Conservation (phyloP, 2,888 invertebrate genomes). For the Salticus scenicus region DNA sequence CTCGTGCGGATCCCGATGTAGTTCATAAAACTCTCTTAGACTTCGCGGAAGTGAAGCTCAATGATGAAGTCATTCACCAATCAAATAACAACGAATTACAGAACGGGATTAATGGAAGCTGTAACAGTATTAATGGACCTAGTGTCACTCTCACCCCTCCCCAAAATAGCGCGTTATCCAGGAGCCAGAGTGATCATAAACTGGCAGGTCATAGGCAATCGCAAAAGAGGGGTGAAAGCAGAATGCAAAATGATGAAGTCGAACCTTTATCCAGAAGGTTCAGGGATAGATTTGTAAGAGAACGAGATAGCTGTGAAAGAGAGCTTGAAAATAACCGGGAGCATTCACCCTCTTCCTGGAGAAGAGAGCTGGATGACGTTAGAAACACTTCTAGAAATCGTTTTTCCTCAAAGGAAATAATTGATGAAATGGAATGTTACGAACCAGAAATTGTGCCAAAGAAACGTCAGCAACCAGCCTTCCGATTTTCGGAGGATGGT, state of each 20-base stretch:
- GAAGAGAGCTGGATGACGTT: slow-evolving; percentile 46
- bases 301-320: slow-evolving; percentile 46
- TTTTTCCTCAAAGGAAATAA: slow-evolving; percentile 32
- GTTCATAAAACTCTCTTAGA: slow-evolving; percentile 90
- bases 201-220: slow-evolving; percentile 82
- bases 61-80: slow-evolving; percentile 80
- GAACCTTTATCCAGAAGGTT: slow-evolving; percentile 36
- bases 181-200: slow-evolving; percentile 94
- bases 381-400: slow-evolving; percentile 32
- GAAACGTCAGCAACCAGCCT: background rate
- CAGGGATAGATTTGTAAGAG: slow-evolving; percentile 35
- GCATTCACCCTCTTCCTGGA: slow-evolving; percentile 61
- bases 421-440: slow-evolving; percentile 38
- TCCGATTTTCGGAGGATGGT: background rate
- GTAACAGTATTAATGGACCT: slow-evolving; percentile 32
- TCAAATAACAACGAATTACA: slow-evolving; percentile 76
- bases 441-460: background rate
- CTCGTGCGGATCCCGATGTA: slow-evolving; percentile 95
- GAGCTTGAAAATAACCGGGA: slow-evolving; percentile 38
- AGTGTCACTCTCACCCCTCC: slow-evolving; percentile 58
- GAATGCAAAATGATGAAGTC: slow-evolving; percentile 7
- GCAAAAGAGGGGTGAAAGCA: slow-evolving; percentile 41
- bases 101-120: slow-evolving; percentile 16
- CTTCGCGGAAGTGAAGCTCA: slow-evolving; percentile 91
- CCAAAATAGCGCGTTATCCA: slow-evolving; percentile 82